phyloP scores from a whole-genome alignment of 2,888 invertebrate species.

The Drosophila koepferae region DNA sequence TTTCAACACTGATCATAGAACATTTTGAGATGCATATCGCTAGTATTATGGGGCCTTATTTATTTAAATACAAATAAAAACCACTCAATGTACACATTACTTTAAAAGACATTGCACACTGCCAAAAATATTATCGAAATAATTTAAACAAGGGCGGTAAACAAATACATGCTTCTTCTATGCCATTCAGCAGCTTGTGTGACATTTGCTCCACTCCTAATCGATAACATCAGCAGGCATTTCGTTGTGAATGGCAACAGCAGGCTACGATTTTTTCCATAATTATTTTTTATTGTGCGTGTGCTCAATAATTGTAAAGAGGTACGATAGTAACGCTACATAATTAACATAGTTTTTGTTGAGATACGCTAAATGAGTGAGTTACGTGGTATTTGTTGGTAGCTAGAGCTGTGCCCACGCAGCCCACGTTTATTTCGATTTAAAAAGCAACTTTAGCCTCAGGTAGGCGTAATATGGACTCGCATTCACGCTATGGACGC shows the following conservation, averaged over 20 bases:
- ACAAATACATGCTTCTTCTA: background rate
- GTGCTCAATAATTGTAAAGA: constrained; percentile 24
- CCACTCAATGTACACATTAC: background rate
- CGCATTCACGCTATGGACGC: constrained; percentile 77
- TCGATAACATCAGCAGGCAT: constrained; percentile 40
- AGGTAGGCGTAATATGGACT: constrained; percentile 73
- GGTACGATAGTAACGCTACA: background rate
- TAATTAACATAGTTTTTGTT: background rate
- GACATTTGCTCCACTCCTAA: background rate
- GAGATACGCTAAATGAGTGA: constrained; percentile 41
- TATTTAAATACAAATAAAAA: background rate
- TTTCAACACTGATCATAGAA: constrained; percentile 11
- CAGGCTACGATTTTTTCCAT: constrained; percentile 46
- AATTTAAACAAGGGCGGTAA: background rate
- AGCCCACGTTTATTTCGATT: constrained; percentile 19
- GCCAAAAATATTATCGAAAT: background rate
- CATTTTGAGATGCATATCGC: too few relatives aligned
- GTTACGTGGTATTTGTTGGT: constrained; percentile 29
- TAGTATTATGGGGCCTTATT: background rate
- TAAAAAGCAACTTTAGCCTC: constrained; percentile 36
- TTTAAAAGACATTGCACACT: background rate
- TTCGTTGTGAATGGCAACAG: constrained; percentile 43
- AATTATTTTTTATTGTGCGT: constrained; percentile 26
- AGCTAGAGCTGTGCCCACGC: constrained; percentile 13
- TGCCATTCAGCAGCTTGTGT: background rate